phyloP scores from a whole-genome alignment of 2,113 vertebrate species.

The Cyphomyrus plagiostoma region DNA sequence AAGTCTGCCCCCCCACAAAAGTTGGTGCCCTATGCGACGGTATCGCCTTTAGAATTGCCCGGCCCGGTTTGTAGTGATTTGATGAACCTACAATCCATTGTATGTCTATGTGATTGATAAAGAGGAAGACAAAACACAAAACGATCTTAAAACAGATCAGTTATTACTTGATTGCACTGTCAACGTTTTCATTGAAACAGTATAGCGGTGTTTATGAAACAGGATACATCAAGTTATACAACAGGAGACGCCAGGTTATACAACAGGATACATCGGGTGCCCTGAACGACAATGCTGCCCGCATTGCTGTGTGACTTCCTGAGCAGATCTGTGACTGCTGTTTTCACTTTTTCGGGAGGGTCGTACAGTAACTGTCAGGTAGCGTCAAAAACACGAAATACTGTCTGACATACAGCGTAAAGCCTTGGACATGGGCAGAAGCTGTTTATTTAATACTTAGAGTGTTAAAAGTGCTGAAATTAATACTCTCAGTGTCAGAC shows the following conservation, averaged over 20 bases:
- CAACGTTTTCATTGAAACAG: neutral
- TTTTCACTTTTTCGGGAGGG: neutral
- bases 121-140: neutral
- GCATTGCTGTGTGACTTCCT: neutral
- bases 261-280: neutral
- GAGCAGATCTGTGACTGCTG: no score
- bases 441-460: neutral
- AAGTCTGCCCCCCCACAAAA: neutral
- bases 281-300: neutral
- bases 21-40: neutral
- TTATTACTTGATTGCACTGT: neutral
- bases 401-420: neutral
- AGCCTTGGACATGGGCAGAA: neutral
- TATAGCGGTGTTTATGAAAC: neutral
- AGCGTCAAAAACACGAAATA: neutral
- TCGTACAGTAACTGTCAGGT: neutral
- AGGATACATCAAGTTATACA: neutral
- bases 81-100: neutral
- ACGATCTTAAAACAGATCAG: neutral
- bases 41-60: neutral
- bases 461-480: neutral
- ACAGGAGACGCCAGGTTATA: neutral
- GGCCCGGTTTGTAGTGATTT: neutral
- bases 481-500: neutral
- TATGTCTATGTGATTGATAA: neutral